Base-by-base conservation (phyloP, 2,888 invertebrate species). In the Parasteatoda lunata region DNA sequence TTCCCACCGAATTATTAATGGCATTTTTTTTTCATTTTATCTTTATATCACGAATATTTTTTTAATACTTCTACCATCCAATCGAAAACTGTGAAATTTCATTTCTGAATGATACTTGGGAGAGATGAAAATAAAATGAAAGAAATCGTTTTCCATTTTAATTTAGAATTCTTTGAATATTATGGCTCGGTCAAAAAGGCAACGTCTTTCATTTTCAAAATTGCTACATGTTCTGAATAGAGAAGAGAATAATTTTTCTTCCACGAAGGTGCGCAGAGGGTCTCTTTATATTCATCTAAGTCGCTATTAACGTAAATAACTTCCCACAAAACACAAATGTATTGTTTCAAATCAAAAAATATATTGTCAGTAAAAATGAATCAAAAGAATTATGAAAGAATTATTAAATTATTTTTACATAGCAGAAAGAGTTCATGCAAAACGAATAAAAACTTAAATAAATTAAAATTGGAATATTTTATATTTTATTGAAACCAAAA, bases 1-100 rank as follows among this genome's bases (percentile, higher is more conserved):
- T 79, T 79, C 79, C 72, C 64, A 79, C 72, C 64, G 71, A 72
- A 72, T 72, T 79, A 79, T 79, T 79, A 79, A 79, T 64, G 64
- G 59, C 59, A 51, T n/a, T 51, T 77, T 52, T 77, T 77, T 77
- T 68, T 66, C 68, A 45, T 30, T 68, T 68, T 30, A 65, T 77
- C 45, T 51, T 68, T 52, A 54, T 52, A 68, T 52, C 49, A 77
- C 77, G 68, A 52, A 45, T 15, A 48, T 48, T 30, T 49, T 45
- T 66, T 68, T 45, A 9, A 52, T 77, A 49, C 47, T 68, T 68
- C 52, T 51, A 68, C 68, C 68, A 77, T 52, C 54, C 51, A 68
- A 77, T 68, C n/a, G 77, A 45, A 77, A 77, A 68, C 68, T 45
- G 54, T 30, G 65, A 13, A 47, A 65, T 49, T 76, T 48, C 68